A percentile compares a stretch with the other conserved stretches of the same genome.
Evolutionary conservation across 2,113 vertebrate species (phyloP).

Genomic region (Leptocoma aspasia): DNA sequence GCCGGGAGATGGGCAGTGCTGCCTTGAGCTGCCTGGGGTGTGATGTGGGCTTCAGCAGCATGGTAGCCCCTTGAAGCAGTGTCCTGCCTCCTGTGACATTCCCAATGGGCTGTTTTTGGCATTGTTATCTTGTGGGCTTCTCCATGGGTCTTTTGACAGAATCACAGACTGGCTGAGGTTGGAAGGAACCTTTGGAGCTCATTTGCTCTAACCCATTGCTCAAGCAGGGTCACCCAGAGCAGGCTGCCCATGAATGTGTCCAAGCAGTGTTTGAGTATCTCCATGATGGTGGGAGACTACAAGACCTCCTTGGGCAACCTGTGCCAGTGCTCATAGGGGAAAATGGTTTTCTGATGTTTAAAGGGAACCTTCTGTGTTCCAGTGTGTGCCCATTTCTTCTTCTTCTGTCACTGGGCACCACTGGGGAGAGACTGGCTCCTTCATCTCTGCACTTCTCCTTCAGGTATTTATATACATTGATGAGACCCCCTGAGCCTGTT

Average conservation of each 20-base stretch:
- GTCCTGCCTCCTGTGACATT: neutral
- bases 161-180: neutral
- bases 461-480: neutral
- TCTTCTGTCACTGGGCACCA: neutral
- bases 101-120: neutral
- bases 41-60: accelerated
- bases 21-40: accelerated
- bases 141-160: neutral
- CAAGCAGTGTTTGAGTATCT: neutral
- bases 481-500: neutral
- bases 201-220: neutral
- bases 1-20: neutral
- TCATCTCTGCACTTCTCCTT: neutral
- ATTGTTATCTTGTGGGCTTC: neutral
- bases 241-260: neutral
- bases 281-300: neutral
- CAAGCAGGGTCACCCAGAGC: neutral
- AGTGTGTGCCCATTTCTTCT: neutral
- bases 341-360: neutral
- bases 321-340: neutral
- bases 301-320: neutral
- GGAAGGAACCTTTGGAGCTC: neutral
- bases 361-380: neutral
- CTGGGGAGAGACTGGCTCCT: neutral
- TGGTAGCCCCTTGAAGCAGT: neutral